phyloP scores from a whole-genome alignment of 64 coral and sea anemone species.

The Porites australiensis region DNA sequence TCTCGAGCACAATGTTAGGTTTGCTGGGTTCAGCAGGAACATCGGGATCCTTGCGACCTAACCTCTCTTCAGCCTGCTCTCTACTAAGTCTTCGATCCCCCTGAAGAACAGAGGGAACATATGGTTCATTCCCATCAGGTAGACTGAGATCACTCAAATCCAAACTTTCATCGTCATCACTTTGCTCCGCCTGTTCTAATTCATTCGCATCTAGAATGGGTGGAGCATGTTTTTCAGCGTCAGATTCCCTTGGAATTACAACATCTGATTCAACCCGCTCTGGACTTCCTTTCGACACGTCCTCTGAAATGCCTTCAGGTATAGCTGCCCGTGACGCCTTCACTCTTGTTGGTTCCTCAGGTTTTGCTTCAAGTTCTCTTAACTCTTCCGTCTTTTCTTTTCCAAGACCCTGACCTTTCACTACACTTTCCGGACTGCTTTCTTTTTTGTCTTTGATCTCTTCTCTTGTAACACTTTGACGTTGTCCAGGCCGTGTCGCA shows the following conservation, averaged over 20 bases:
- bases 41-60: neutral
- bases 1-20: neutral
- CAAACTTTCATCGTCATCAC: constrained; percentile 33
- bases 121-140: constrained; percentile 16
- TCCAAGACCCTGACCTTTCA: neutral
- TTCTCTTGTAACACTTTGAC: neutral
- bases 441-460: neutral
- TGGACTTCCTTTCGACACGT: neutral
- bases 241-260: neutral
- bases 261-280: neutral
- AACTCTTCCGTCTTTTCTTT: neutral
- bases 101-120: constrained; percentile 10
- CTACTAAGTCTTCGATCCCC: neutral
- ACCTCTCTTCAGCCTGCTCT: neutral
- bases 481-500: neutral
- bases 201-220: neutral
- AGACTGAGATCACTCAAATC: constrained; percentile 49
- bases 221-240: neutral
- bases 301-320: neutral
- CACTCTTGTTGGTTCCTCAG: neutral
- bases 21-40: neutral
- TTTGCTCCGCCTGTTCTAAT: neutral
- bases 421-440: neutral
- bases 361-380: neutral
- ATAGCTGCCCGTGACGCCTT: neutral